Evolutionary conservation across 2,888 invertebrate species (phyloP), one percentile per base, ranked within the genome.

Genomic region (Abrostola tripartita): DNA sequence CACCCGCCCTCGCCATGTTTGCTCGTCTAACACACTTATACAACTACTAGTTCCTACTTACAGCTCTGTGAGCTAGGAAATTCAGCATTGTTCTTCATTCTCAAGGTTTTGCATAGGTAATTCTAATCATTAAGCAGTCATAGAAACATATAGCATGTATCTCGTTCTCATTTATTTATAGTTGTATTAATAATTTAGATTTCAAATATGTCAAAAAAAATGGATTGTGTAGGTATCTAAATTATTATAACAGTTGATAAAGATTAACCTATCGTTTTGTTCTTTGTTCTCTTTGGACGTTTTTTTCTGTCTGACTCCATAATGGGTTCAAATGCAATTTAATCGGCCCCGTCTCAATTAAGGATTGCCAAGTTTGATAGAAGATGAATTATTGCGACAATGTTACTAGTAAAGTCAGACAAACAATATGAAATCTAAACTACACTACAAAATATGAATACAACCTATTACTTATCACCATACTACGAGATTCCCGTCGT

Each of bases 1-100:
- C 69, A 67, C 77, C 71, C 78, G 75, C 74, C 65, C 75, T 64
- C 55, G 63, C 61, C 59, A 68, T 57, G 61, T 52, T 71, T 56
- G 54, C 57, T 64, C 52, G 52, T 62, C 66, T 70, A 62, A 68
- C 61, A 72, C 61, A 69, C 54, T 60, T 73, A 62, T 44, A 53
- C 57, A 61, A 65, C 61, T 58, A 60, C 65, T 62, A 61, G 58
- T 60, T 57, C 64, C 56, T 52, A 38, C 47, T 52, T 50, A 51
- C 47, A 10, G 35, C 42, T 50, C 52, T 40, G 8, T 50, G 11
- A 37, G 44, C 37, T 52, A 42, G 10, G 41, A 49, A 44, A 47
- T 52, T 9, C 44, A 24, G 14, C 5, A 6, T 9, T 40, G n/a
- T 37, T 50, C 41, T 37, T 35, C 8, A 55, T 51, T 36, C 11